These are phyloP conservation scores for Aix galericulata DNA, from an alignment of 2,113 vertebrate species.

Conservation along the genomic window DNA sequence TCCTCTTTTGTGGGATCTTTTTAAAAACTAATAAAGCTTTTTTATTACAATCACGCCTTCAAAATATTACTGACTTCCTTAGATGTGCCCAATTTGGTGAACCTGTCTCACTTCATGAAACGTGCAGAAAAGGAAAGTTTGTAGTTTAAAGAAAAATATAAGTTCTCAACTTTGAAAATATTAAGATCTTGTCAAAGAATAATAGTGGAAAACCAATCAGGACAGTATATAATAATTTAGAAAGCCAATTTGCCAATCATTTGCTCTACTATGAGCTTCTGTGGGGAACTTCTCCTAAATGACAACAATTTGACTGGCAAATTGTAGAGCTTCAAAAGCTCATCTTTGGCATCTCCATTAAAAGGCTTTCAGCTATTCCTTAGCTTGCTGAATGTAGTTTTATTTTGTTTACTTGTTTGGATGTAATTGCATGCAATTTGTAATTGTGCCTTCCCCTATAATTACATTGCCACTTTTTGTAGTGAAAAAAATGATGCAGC, in stretches of 20 bases:
- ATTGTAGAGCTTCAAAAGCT: slow-evolving; percentile 52
- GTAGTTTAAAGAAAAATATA: not conserved
- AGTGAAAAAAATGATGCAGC: slow-evolving; percentile 7
- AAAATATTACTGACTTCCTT: slow-evolving; percentile 2
- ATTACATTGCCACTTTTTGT: slow-evolving; percentile 45
- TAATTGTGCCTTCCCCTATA: slow-evolving; percentile 64
- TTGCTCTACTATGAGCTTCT: not conserved
- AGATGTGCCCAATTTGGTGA: not conserved
- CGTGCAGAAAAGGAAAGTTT: not conserved
- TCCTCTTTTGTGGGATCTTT: not conserved
- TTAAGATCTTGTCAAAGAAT: slow-evolving; percentile 1
- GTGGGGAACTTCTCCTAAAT: slow-evolving; percentile 40
- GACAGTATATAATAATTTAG: not conserved
- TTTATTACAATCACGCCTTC: not conserved
- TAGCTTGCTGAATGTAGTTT: slow-evolving; percentile 55
- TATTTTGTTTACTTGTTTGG: slow-evolving; percentile 69
- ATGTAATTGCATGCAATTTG: slow-evolving; percentile 66
- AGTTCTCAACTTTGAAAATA: not conserved
- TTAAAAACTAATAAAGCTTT: not conserved
- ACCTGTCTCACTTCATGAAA: not conserved
- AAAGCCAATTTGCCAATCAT: slow-evolving; percentile 35
- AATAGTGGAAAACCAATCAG: not conserved
- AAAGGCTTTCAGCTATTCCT: slow-evolving; percentile 64
- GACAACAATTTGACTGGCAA: slow-evolving; percentile 59
- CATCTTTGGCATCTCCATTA: slow-evolving; percentile 59